phyloP scores from a whole-genome alignment of 2,888 invertebrate genomes.

The Drosophila borborema region DNA sequence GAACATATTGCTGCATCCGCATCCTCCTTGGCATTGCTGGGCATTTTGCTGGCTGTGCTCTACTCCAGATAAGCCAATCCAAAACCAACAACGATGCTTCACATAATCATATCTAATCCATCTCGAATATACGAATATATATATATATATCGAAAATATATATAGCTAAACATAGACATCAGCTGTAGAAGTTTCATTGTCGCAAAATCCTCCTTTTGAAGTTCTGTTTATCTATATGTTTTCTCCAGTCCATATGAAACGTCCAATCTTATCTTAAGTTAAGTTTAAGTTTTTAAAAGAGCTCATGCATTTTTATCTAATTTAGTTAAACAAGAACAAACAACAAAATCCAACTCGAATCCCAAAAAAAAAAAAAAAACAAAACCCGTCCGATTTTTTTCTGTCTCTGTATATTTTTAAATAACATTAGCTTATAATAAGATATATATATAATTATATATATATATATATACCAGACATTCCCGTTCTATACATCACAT shows the following conservation, averaged over 20 bases:
- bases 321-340: constrained; percentile 16
- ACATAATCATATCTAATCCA: constrained; percentile 57
- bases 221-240: constrained; percentile 15
- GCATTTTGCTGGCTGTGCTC: constrained; percentile 85
- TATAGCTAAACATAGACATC: constrained; percentile 37
- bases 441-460: constrained; percentile 6
- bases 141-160: constrained; percentile 36
- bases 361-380: constrained; percentile 10
- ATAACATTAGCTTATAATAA: constrained; percentile 47
- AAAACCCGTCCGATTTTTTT: constrained; percentile 47
- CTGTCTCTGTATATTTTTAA: constrained; percentile 52
- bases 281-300: constrained; percentile 65
- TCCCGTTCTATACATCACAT: constrained; percentile 35
- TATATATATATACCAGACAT: constrained; percentile 5
- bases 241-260: constrained; percentile 45
- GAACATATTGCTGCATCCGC: constrained; percentile 78
- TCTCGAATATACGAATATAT: constrained; percentile 46
- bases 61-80: constrained; percentile 84
- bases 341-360: constrained; percentile 13
- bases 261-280: constrained; percentile 76
- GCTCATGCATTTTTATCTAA: constrained; percentile 19
- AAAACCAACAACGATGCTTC: constrained; percentile 32
- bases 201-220: constrained; percentile 33
- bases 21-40: constrained; percentile 86
- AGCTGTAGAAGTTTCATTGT: constrained; percentile 39